Base-by-base conservation (phyloP, 2,888 invertebrate species). In the Calameuta pallipes region DNA sequence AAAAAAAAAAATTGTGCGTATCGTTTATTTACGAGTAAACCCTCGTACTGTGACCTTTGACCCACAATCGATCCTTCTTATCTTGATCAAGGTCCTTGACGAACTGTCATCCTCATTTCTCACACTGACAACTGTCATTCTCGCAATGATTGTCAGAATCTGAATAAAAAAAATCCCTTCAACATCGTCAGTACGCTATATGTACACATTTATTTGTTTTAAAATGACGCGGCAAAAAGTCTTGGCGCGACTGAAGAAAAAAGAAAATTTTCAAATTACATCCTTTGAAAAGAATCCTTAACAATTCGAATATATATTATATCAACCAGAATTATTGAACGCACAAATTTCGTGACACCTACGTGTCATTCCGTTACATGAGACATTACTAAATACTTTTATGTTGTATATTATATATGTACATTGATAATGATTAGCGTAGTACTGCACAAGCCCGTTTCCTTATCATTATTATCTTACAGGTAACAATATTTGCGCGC, bases 1-100 rank as follows among this genome's bases (percentile, higher is more conserved):
- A 33, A 33, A 33, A 91, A 91, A 91, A 88, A 84, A 84, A 79
- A 83, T 69, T 37, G 79, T 83, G 80, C 84, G 83, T 80, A 81
- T 83, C 78, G 71, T 78, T 81, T 77, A 73, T 79, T 75, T 37
- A 78, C 41, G 41, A 56, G 41, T 15, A 2, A 56, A 56, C 23
- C 41, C 41, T 41, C 41, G 41, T 15, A 33, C 3, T 33, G 41
- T 0, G 41, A 41, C 13, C 41, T 41, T 41, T 41, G 6, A 13
- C 41, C 41, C 15, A 9, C 15, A 56, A 23, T 56, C 6, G 2
- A 56, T 56, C 23, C 41, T 23, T 41, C 23, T 23, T 6, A 3
- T 23, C 23, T 23, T 9, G 41, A 56, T 23, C 41, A 2, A 56
- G 6, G 2, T 56, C 41, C 41, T 23, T 56, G 41, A 23, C 41